phyloP scores from a whole-genome alignment of 2,888 invertebrate genomes.

The Synanthedon vespiformis region DNA sequence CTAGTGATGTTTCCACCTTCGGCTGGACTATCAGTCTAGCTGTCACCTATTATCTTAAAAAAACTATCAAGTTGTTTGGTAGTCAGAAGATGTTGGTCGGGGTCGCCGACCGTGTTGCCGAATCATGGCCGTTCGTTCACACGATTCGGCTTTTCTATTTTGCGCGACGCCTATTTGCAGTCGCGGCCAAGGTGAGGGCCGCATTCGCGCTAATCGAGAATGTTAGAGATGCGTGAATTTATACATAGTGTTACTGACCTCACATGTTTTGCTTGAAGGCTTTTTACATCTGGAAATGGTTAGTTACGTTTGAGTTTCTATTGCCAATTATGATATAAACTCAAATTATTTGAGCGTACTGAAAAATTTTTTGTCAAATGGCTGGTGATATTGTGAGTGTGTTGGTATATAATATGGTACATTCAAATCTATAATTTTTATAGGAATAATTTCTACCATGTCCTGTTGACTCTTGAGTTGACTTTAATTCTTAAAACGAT shows the following conservation, averaged over 20 bases:
- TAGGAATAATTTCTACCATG: no score
- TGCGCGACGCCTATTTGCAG: conserved; percentile 27
- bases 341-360: no score
- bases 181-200: conserved; percentile 58
- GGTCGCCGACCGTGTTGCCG: conserved; percentile 60
- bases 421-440: no score
- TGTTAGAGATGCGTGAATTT: conserved; percentile 23
- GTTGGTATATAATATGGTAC: no score
- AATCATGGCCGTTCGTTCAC: conserved; percentile 46
- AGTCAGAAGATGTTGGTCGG: conserved; percentile 35
- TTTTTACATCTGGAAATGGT: background rate
- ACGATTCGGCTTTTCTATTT: conserved; percentile 20
- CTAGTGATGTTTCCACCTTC: no score
- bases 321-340: no score
- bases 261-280: conserved; percentile 7
- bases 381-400: no score
- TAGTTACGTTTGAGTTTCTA: background rate
- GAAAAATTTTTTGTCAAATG: no score
- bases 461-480: no score
- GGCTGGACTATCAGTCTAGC: no score
- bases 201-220: conserved; percentile 6
- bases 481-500: no score
- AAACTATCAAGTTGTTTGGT: conserved; percentile 29
- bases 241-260: conserved; percentile 27
- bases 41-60: no score